Conservation (phyloP, 1,140 invertebrate species). For the Sarcophaga bullata region DNA sequence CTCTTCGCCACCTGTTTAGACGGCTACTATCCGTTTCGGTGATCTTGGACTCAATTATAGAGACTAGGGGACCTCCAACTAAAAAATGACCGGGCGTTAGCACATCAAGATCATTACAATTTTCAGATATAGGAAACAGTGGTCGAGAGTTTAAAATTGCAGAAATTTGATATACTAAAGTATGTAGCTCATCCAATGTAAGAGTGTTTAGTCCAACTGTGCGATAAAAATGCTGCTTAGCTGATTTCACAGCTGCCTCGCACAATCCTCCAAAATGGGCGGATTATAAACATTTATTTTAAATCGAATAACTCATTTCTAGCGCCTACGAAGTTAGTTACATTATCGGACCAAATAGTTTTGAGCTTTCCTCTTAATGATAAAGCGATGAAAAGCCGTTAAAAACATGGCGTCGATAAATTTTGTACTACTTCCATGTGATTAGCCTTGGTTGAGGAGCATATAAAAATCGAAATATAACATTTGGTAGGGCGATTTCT, state of each 20-base stretch:
- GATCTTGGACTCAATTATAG: no score
- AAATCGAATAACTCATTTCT: constrained; percentile 35
- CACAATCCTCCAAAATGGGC: constrained; percentile 38
- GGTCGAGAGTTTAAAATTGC: constrained; percentile 35
- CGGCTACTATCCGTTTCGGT: neutral
- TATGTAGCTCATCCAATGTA: constrained; percentile 37
- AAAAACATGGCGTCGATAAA: constrained; percentile 49
- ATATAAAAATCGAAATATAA: constrained; percentile 38
- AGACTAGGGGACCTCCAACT: no score
- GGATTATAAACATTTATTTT: neutral
- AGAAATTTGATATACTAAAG: constrained; percentile 27
- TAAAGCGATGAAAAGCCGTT: constrained; percentile 48
- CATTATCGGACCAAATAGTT: constrained; percentile 56
- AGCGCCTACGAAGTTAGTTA: constrained; percentile 59
- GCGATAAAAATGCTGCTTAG: constrained; percentile 25
- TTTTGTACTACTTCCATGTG: constrained; percentile 54
- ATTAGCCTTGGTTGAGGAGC: constrained; percentile 51
- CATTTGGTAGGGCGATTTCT: neutral
- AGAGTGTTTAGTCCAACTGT: neutral
- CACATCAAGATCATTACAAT: constrained; percentile 30
- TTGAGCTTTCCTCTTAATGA: constrained; percentile 44
- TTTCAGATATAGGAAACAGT: constrained; percentile 13
- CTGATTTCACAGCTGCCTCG: constrained; percentile 39
- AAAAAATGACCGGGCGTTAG: no score
- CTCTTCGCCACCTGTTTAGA: neutral